These are phyloP conservation scores for Glareola pratincola DNA, from an alignment of 2,113 vertebrate species.

Conservation along the genomic window DNA sequence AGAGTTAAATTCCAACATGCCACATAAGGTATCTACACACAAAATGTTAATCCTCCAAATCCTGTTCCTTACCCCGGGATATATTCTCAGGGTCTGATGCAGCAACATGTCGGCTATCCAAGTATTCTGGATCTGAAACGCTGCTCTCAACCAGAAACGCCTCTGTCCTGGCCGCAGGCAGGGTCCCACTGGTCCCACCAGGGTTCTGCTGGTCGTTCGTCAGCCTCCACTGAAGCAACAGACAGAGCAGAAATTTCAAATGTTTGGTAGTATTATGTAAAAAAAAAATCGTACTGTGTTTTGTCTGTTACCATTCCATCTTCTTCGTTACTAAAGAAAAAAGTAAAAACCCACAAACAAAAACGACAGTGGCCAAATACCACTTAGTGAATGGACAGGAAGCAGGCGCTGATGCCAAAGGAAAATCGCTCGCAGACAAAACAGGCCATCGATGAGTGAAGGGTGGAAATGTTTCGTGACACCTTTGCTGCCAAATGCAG, in stretches of 20 bases:
- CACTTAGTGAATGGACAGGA: neutral
- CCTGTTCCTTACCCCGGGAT: neutral
- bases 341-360: too few relatives aligned
- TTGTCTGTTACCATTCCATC: neutral
- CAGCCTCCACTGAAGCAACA: neutral
- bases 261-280: rapidly evolving
- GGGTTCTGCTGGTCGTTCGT: neutral
- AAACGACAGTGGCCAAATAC: neutral
- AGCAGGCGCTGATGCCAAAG: neutral
- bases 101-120: neutral
- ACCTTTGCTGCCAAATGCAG: neutral
- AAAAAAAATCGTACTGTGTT: neutral
- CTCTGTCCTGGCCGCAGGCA: neutral
- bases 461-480: neutral
- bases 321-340: neutral
- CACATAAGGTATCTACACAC: neutral
- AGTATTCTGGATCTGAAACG: neutral
- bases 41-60: slow-evolving; percentile 24
- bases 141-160: neutral
- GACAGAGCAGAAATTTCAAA: neutral
- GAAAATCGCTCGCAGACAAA: neutral
- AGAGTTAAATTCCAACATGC: neutral
- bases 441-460: neutral
- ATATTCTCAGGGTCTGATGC: neutral
- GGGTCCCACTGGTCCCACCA: neutral